phyloP scores from a whole-genome alignment of 2,797 vertebrate species.

The Pempheris klunzingeri region DNA sequence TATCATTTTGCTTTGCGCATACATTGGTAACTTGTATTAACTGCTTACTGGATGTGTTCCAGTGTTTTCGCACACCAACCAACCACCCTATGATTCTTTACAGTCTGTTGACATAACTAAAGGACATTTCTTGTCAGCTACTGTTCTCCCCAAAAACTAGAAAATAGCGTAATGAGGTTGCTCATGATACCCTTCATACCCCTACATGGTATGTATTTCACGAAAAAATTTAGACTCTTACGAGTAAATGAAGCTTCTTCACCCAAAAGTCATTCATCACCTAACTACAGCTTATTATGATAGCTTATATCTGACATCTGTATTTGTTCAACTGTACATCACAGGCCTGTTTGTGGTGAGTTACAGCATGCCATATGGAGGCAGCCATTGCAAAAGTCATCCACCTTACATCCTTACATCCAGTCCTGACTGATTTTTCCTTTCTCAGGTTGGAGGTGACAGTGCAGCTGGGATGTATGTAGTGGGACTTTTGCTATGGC shows the following conservation, averaged over 20 bases:
- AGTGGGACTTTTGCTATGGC: constrained; percentile 56
- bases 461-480: constrained; percentile 52
- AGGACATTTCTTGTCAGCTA: constrained; percentile 6
- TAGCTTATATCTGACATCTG: constrained; percentile 79
- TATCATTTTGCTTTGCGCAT: constrained; percentile 17
- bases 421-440: constrained; percentile 24
- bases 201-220: constrained; percentile 35
- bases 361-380: constrained; percentile 44
- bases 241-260: constrained; percentile 57
- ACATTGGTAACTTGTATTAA: constrained; percentile 5
- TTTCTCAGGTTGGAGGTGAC: constrained; percentile 12
- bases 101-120: constrained; percentile 7
- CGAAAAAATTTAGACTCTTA: constrained; percentile 67
- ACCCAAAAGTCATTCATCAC: constrained; percentile 60
- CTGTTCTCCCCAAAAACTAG: constrained; percentile 1
- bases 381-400: constrained; percentile 42
- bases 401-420: constrained; percentile 43
- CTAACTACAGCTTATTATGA: constrained; percentile 75
- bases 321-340: constrained; percentile 71
- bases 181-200: constrained; percentile 11
- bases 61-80: constrained; percentile 1
- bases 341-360: constrained; percentile 61
- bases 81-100: background rate
- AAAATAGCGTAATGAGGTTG: constrained; percentile 25
- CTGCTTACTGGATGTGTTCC: background rate